Evolutionary conservation across 2,797 vertebrate species (phyloP), one percentile per base, ranked within the genome.

Genomic region (Pseudochirops corinnae): DNA sequence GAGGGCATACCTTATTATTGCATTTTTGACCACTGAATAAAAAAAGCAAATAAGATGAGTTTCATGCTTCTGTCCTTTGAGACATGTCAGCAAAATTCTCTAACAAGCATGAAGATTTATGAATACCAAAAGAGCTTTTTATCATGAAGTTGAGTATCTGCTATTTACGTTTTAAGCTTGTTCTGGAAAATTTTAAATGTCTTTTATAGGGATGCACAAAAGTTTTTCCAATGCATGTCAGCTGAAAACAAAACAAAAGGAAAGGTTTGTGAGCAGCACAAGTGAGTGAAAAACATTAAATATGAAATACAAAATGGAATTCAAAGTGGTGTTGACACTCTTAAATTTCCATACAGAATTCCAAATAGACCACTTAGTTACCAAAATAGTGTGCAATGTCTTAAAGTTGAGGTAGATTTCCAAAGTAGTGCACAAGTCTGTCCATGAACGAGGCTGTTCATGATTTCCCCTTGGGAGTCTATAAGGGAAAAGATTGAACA

Each of bases 241-340:
- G 62, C 53, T 46, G 53, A 18, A 95, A 94, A 90, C 56, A 96
- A 91, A 94, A 33, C 53, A 82, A 90, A 58, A 29, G 1, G 91
- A 94, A 90, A 9, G 58, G 3, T 28, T 56, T 26, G 10, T 52
- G 53, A 95, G 90, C 55, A 60, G 6, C 26, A 67, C 33, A 91
- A 53, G 53, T 91, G 53, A 57, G 13, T 56, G 31, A 56, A 94
- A 92, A 58, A 33, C 39, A n/a, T 92, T 93, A 90, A 93, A n/a
- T 90, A 29, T 56, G 74, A 94, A 95, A 52, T 24, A 31, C 28
- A 60, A 92, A 96, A 13, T 33, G 21, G 5, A 29, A 29, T 52
- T 93, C 52, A 87, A 52, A 28, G 31, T 12, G 2, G 55, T 46
- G 31, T 5, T 46, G 55, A 67, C 67, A 57, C 39, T 28, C 46